Conservation (phyloP, 1,140 invertebrate genomes). For the Parasteatoda tepidariorum region DNA sequence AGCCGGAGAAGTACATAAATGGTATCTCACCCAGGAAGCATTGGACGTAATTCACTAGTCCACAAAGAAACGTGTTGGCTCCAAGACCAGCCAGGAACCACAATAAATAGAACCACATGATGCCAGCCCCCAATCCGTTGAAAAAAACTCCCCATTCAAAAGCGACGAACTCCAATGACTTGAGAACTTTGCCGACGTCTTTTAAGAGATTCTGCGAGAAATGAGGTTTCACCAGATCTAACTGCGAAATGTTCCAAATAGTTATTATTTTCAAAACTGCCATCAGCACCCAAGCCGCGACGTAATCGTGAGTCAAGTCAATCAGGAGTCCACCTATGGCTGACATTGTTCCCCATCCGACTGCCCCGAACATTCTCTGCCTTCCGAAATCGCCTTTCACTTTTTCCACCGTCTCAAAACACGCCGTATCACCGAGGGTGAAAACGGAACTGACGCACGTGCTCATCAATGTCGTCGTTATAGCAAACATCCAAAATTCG, state of each 20-base stretch:
- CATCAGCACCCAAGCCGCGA: too few relatives aligned
- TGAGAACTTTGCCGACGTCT: background rate
- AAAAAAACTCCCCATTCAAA: conserved; percentile 11
- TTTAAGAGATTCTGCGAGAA: background rate
- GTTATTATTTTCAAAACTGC: too few relatives aligned
- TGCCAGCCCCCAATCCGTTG: background rate
- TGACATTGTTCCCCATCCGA: too few relatives aligned
- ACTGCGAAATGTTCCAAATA: background rate
- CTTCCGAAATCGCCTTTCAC: too few relatives aligned
- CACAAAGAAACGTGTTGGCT: background rate
- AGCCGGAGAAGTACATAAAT: conserved; percentile 86
- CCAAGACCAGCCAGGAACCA: conserved; percentile 18
- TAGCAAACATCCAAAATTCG: too few relatives aligned
- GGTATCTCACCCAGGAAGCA: conserved; percentile 87
- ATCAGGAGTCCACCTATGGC: too few relatives aligned
- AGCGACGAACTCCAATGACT: background rate
- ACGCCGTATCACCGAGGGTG: too few relatives aligned
- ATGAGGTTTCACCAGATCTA: background rate
- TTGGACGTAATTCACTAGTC: conserved; percentile 69
- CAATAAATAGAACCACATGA: conserved; percentile 4
- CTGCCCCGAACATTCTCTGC: too few relatives aligned
- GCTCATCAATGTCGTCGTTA: too few relatives aligned
- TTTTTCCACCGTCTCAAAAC: too few relatives aligned
- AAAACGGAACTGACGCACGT: too few relatives aligned
- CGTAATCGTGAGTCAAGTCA: too few relatives aligned